phyloP scores from a whole-genome alignment of 2,797 vertebrate species.

The Sparus aurata region DNA sequence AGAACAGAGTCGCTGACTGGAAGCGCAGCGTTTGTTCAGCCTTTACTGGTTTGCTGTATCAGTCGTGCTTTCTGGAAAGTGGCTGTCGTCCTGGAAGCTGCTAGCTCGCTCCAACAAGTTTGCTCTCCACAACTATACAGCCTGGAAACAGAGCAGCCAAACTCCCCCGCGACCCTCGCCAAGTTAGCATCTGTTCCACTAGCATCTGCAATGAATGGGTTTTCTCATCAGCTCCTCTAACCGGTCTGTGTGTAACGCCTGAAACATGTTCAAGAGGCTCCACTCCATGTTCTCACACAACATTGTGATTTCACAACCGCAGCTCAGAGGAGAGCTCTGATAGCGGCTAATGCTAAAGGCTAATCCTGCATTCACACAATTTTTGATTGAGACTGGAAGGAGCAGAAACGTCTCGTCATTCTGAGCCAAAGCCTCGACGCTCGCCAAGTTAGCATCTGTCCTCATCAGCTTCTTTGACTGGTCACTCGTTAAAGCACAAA shows the following conservation, averaged over 20 bases:
- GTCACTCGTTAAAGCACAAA: too few species aligned
- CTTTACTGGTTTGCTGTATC: neutral
- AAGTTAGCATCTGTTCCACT: slow-evolving; percentile 32
- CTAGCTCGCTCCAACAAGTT: neutral
- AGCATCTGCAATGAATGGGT: neutral
- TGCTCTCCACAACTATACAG: neutral
- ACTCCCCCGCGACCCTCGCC: neutral
- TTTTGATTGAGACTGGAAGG: too few species aligned
- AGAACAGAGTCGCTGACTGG: neutral
- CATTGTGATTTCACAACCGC: neutral
- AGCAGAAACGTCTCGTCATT: neutral
- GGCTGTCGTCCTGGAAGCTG: slow-evolving; percentile 7
- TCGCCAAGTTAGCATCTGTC: too few species aligned
- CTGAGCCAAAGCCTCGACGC: too few species aligned
- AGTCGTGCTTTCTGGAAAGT: slow-evolving; percentile 6
- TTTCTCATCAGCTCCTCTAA: neutral
- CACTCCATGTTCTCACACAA: neutral
- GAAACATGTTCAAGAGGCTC: slow-evolving; percentile 1
- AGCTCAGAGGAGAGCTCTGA: neutral
- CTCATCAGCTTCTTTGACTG: too few species aligned
- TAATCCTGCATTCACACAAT: too few species aligned
- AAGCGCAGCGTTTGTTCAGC: neutral
- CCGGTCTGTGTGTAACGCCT: neutral
- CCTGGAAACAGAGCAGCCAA: neutral
- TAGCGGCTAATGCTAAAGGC: neutral